A percentile compares a stretch with the other conserved stretches of the same genome.
Conservation (phyloP, 2,113 vertebrate genomes). For the Labeo rohita region DNA sequence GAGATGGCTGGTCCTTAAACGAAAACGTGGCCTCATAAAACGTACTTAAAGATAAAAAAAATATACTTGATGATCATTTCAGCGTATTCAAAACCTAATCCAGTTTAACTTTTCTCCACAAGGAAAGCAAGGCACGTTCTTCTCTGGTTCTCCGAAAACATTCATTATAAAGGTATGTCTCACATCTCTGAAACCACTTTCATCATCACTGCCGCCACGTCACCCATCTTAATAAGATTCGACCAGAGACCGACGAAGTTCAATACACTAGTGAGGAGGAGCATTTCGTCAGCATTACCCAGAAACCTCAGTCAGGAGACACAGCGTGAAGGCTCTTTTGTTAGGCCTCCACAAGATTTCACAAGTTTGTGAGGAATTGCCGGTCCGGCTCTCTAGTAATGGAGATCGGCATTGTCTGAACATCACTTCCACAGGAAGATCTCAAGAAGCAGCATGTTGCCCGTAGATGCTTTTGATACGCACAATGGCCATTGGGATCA, state of each 20-base stretch:
- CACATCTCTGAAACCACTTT: slow-evolving; percentile 54
- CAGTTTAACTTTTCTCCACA: background rate
- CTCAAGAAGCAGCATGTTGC: slow-evolving; percentile 64
- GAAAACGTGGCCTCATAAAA: background rate
- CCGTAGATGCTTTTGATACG: slow-evolving; percentile 50
- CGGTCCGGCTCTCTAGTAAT: slow-evolving; percentile 45
- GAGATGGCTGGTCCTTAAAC: no score
- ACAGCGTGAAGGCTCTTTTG: slow-evolving; percentile 46
- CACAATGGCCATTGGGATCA: slow-evolving; percentile 45
- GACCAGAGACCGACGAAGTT: slow-evolving; percentile 51
- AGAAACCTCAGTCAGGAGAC: slow-evolving; percentile 38
- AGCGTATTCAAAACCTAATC: background rate
- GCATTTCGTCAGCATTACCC: slow-evolving; percentile 37
- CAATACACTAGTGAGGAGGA: slow-evolving; percentile 47
- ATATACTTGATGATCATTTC: background rate
- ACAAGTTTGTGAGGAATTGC: slow-evolving; percentile 67
- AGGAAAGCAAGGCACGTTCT: background rate
- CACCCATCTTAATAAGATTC: slow-evolving; percentile 32
- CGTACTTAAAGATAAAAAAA: background rate
- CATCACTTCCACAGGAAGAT: slow-evolving; percentile 44
- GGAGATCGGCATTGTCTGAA: slow-evolving; percentile 20
- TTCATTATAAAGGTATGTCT: slow-evolving; percentile 63
- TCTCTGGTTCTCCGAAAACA: background rate
- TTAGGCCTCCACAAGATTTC: slow-evolving; percentile 51
- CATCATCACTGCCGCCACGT: slow-evolving; percentile 42